A percentile compares a stretch with the other conserved stretches of the same genome.
phyloP scores from a whole-genome alignment of 1,140 invertebrate species.

The Drosophila bifasciata region DNA sequence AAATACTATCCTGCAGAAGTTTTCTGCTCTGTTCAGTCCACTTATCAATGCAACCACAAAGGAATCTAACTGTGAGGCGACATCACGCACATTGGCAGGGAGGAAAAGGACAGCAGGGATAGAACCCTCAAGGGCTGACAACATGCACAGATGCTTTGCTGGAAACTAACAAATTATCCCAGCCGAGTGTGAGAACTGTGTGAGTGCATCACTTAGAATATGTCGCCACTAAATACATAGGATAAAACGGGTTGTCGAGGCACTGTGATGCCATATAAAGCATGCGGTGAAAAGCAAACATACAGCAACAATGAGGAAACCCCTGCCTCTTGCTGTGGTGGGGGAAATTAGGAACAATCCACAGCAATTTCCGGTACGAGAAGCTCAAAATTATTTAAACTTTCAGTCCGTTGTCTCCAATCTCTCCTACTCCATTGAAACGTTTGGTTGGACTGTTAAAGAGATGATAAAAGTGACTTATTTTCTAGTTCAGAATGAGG shows the following conservation, averaged over 20 bases:
- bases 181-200: constrained; percentile 58
- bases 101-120: constrained; percentile 25
- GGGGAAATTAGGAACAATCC: constrained; percentile 81
- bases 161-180: constrained; percentile 76
- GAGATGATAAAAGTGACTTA: constrained; percentile 55
- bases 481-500: constrained; percentile 47
- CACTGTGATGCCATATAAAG: constrained; percentile 69
- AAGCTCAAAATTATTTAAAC: constrained; percentile 70
- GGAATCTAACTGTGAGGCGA: constrained; percentile 8
- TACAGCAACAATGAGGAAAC: constrained; percentile 35
- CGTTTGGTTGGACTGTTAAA: constrained; percentile 38
- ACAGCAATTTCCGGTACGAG: constrained; percentile 78
- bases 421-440: constrained; percentile 5
- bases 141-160: too few species aligned
- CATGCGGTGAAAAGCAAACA: constrained; percentile 65
- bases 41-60: constrained; percentile 30
- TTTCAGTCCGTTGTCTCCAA: constrained; percentile 25
- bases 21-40: neutral
- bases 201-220: constrained; percentile 79
- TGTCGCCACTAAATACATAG: constrained; percentile 35
- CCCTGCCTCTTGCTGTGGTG: constrained; percentile 63
- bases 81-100: constrained; percentile 41
- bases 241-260: constrained; percentile 17
- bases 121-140: constrained; percentile 29
- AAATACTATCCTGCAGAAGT: constrained; percentile 27